Evolutionary conservation across 2,113 vertebrate genomes (phyloP).

Genomic region (Acanthisitta chloris): DNA sequence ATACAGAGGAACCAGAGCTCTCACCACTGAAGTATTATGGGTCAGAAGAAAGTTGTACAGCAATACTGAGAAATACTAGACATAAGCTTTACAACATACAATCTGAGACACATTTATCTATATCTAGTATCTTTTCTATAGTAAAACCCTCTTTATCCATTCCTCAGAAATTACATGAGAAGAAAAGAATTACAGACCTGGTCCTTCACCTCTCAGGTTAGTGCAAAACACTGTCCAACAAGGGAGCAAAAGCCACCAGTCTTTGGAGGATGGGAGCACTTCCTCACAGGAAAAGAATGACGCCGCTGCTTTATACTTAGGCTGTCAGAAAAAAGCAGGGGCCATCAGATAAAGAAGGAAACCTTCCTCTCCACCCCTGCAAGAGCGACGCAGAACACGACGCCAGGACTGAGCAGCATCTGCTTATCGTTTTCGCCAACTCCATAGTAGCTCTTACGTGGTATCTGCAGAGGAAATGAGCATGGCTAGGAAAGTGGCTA

Average conservation of each 20-base stretch:
- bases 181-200: not conserved
- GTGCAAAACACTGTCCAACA: not conserved
- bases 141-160: not conserved
- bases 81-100: not conserved
- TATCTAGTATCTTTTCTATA: not conserved
- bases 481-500: not conserved
- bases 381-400: fast-evolving
- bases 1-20: not conserved
- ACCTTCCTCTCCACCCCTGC: not conserved
- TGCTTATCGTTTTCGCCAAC: conserved; percentile 10
- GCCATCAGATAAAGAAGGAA: not conserved
- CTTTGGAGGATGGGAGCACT: not conserved
- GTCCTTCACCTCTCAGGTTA: not conserved
- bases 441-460: not conserved
- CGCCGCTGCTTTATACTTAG: not conserved
- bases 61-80: not conserved
- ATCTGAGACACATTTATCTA: not conserved
- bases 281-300: not conserved
- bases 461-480: not conserved
- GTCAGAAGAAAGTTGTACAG: not conserved
- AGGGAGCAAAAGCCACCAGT: not conserved
- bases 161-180: not conserved
- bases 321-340: not conserved
- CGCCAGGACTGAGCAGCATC: not conserved
- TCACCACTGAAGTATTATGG: not conserved